Conservation (phyloP, 2,797 vertebrate genomes). For the Melanotaenia maccullochi region DNA sequence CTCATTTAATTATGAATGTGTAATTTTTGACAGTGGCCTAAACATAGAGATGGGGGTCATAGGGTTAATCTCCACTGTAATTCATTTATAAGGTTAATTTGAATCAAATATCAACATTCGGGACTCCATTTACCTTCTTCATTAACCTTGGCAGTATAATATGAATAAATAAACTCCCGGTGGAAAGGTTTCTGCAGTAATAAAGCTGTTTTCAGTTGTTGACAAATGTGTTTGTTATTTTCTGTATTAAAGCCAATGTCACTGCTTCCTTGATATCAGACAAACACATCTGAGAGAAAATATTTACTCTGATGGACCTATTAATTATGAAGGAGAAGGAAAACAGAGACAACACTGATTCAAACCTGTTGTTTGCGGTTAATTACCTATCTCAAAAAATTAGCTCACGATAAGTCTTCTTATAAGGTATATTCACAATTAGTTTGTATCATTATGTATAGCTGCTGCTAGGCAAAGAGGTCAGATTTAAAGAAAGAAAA, state of each 20-base stretch:
- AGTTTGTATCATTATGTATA: background rate
- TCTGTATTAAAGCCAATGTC: conserved; percentile 24
- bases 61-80: conserved; percentile 4
- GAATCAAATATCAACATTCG: background rate
- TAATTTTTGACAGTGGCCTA: background rate
- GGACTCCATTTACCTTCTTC: background rate
- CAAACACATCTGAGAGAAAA: conserved; percentile 17
- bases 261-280: conserved; percentile 9
- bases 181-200: background rate
- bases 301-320: conserved; percentile 30
- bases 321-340: conserved; percentile 6
- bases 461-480: background rate
- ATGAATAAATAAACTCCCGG: background rate
- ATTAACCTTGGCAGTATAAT: conserved; percentile 1
- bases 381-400: background rate
- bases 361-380: background rate
- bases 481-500: background rate
- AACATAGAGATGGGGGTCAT: background rate
- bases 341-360: background rate
- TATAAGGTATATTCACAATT: background rate
- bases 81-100: conserved; percentile 16
- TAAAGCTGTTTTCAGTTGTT: conserved; percentile 11
- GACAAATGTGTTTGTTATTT: conserved; percentile 11
- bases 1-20: background rate
- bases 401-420: background rate